Evolutionary conservation across 2,113 vertebrate species (phyloP), one percentile per base, ranked within the genome.

Genomic region (Panthera tigris): DNA sequence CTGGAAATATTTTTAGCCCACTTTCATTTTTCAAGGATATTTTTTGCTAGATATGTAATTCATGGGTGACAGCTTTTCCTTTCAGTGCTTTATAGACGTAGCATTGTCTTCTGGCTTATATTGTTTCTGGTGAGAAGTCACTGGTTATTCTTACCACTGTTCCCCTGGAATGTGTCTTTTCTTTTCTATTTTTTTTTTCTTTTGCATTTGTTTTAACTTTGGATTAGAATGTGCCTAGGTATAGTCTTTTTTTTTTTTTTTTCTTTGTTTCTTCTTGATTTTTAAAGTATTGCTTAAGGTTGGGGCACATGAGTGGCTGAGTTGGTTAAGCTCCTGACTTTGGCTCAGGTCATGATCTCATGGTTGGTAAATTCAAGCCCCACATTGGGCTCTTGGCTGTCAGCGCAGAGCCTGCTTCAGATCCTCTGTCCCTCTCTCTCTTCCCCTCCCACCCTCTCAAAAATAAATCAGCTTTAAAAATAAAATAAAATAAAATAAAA

Each of bases 1-100:
- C 96, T 97, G 68, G 68, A 87, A 96, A 83, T 89, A 95, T 89
- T 94, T 97, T 95, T 92, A 83, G 86, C 89, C 76, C 85, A 69
- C 69, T 81, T 97, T 97, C 52, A 71, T 91, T 93, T 90, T 41
- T 74, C 41, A 83, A 93, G 63, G 82, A 81, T 92, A 85, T 94
- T 94, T 91, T 74, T 97, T 87, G 71, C 85, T 89, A 88, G 84
- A 61, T 92, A 71, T 90, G 69, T 50, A 57, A 80, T 69, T 91
- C 78, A 69, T 3, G 41, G 74, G 36, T 50, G 55, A 78, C 39
- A 82, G 66, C 50, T 33, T 89, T 91, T 86, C 45, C 50, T 91
- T 48, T 68, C 9, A 10, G 29, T 27, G 8, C 52, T 31, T 45
- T 63, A 19, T 57, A 27, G 48, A 66, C 78, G 31, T 61, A 39